Evolutionary conservation across 37 sponge, comb jelly and placozoan species (phyloP).

Genomic region (Bolinopsis microptera): DNA sequence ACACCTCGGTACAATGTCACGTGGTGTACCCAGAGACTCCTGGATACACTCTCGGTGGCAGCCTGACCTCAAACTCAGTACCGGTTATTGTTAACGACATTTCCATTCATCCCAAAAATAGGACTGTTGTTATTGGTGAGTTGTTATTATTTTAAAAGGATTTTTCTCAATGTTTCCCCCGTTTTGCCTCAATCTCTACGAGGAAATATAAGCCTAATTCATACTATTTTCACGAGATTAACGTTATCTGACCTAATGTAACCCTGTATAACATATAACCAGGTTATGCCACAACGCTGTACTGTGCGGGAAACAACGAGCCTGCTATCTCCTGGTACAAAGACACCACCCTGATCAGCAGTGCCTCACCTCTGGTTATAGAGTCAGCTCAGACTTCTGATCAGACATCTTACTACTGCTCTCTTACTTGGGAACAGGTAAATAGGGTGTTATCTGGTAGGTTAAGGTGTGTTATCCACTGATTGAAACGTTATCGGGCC

Average conservation of each 20-base stretch:
- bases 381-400: neutral
- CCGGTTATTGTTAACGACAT: constrained; percentile 30
- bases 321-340: constrained; percentile 51
- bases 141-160: neutral
- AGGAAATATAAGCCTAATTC: neutral
- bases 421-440: constrained; percentile 54
- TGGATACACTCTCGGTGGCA: constrained; percentile 25
- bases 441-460: too few species aligned
- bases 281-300: constrained; percentile 49
- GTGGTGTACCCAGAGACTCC: neutral
- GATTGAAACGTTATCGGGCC: neutral
- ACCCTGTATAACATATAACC: neutral
- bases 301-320: constrained; percentile 46
- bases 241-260: too few species aligned
- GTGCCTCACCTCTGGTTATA: constrained; percentile 1
- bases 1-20: constrained; percentile 11
- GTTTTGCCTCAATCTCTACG: neutral
- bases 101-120: constrained; percentile 20
- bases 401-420: constrained; percentile 6
- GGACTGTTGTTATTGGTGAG: constrained; percentile 45
- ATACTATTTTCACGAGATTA: neutral
- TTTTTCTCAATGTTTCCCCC: neutral
- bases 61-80: neutral
- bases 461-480: too few species aligned
- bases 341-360: neutral